phyloP scores from a whole-genome alignment of 2,113 vertebrate species.

The Trematocara stigmaticum region DNA sequence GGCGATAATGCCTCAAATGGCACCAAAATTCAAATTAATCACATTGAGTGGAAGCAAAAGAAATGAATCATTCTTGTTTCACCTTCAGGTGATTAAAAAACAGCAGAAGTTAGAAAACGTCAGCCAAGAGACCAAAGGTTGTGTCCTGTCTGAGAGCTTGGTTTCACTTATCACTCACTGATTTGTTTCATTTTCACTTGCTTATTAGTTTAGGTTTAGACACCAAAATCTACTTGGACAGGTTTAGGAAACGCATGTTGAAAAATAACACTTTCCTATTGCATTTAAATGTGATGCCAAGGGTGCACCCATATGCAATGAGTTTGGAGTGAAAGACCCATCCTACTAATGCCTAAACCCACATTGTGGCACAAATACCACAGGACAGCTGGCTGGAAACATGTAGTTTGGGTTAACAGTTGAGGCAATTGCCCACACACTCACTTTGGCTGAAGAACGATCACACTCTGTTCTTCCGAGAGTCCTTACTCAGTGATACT shows the following conservation, averaged over 20 bases:
- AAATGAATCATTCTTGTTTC: not conserved
- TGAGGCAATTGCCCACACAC: not conserved
- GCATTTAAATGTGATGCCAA: not conserved
- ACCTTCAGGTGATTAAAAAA: not conserved
- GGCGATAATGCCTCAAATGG: not conserved
- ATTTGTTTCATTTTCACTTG: not conserved
- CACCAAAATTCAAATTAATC: not conserved
- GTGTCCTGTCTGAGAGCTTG: not conserved
- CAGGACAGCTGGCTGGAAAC: not conserved
- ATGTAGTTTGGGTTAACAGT: not conserved
- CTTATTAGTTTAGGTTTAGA: not conserved
- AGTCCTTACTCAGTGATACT: not conserved
- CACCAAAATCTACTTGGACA: not conserved
- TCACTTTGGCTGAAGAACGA: not conserved
- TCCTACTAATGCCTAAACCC: not conserved
- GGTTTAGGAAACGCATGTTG: not conserved
- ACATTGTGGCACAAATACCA: not conserved
- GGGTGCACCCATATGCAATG: not conserved
- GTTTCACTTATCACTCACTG: not conserved
- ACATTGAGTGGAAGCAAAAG: not conserved
- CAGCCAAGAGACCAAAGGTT: not conserved
- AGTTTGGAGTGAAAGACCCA: not conserved
- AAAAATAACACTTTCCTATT: not conserved
- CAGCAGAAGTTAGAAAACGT: not conserved
- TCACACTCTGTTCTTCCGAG: not conserved